Evolutionary conservation across 2,113 vertebrate species (phyloP).

Genomic region (Athene noctua): DNA sequence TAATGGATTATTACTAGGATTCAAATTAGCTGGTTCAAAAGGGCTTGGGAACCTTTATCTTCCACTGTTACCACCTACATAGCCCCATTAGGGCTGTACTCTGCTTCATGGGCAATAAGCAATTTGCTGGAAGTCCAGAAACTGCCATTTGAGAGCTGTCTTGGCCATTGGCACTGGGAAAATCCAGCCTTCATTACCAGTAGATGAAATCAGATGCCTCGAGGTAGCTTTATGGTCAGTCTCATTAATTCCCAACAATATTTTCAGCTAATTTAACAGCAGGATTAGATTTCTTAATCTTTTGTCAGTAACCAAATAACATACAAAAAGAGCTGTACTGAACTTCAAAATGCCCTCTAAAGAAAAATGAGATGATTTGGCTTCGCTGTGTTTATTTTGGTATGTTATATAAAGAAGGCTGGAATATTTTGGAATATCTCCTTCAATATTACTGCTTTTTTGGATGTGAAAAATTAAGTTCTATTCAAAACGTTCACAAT

Average conservation of each 20-base stretch:
- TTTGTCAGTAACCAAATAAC: neutral
- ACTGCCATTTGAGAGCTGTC: fast-evolving
- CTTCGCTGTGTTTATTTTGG: neutral
- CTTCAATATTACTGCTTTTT: neutral
- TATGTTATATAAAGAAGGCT: neutral
- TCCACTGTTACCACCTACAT: neutral
- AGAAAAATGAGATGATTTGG: neutral
- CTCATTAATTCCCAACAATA: neutral
- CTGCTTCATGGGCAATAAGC: neutral
- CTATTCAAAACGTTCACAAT: neutral
- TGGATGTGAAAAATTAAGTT: neutral
- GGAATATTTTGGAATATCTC: neutral
- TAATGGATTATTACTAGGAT: neutral
- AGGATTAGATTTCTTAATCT: neutral
- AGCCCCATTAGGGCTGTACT: neutral
- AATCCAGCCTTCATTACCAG: neutral
- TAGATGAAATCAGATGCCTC: neutral
- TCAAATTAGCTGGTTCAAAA: neutral
- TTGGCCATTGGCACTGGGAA: neutral
- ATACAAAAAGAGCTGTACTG: neutral
- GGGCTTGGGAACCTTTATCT: neutral
- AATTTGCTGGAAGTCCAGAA: neutral
- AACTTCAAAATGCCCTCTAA: neutral
- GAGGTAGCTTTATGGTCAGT: neutral
- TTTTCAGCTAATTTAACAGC: neutral